phyloP scores from a whole-genome alignment of 2,797 vertebrate species.

The Buceros bicornis region DNA sequence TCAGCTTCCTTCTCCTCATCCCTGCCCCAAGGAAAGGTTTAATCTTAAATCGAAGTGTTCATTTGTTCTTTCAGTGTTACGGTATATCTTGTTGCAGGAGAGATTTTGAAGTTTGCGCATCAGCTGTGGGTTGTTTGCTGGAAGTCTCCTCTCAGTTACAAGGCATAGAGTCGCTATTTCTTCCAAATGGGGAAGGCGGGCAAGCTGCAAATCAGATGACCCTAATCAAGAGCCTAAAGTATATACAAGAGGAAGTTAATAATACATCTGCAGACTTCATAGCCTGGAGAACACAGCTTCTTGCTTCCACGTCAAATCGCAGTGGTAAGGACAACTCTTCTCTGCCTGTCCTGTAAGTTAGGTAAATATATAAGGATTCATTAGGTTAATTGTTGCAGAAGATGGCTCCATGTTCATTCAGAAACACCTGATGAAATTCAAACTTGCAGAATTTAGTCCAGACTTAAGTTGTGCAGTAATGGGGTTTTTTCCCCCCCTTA shows the following conservation, averaged over 20 bases:
- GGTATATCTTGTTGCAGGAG: slow-evolving; percentile 81
- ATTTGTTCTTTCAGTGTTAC: neutral
- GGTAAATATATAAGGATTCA: neutral
- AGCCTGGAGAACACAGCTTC: slow-evolving; percentile 88
- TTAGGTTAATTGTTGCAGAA: neutral
- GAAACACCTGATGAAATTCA: neutral
- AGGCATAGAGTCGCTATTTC: slow-evolving; percentile 86
- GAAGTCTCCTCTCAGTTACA: slow-evolving; percentile 84
- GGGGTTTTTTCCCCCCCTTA: neutral
- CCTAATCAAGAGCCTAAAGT: slow-evolving; percentile 84
- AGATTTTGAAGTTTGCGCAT: slow-evolving; percentile 86
- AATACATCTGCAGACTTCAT: slow-evolving; percentile 84
- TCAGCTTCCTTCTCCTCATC: neutral
- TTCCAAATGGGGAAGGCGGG: slow-evolving; percentile 67
- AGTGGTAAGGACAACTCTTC: slow-evolving; percentile 67
- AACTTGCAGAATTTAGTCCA: neutral
- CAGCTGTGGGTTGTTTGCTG: slow-evolving; percentile 83
- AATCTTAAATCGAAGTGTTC: neutral
- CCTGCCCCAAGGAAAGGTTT: neutral
- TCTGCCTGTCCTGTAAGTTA: neutral
- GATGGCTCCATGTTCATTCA: neutral
- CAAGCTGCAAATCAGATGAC: slow-evolving; percentile 75
- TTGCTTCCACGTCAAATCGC: slow-evolving; percentile 73
- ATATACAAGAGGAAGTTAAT: slow-evolving; percentile 85
- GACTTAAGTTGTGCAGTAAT: neutral